A percentile compares a stretch with the other conserved stretches of the same genome.
Conservation (phyloP, 35 echinoderm and acorn worm genomes). For the Ophiothrix spiculata region DNA sequence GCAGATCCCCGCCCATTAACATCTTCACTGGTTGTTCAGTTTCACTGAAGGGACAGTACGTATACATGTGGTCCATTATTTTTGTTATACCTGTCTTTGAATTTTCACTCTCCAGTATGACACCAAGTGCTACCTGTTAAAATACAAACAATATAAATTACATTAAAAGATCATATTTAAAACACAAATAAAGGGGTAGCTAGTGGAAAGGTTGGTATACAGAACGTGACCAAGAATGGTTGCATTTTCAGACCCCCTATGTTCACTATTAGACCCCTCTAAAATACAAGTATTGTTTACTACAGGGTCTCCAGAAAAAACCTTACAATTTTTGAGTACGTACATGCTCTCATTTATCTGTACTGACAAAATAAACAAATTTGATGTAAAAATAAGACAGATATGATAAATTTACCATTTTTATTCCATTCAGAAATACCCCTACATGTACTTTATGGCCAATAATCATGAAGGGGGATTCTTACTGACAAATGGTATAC, state of each 20-base stretch:
- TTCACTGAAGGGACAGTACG: conserved; percentile 23
- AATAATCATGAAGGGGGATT: too few relatives aligned
- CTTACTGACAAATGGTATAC: too few relatives aligned
- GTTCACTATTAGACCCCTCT: too few relatives aligned
- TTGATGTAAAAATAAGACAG: too few relatives aligned
- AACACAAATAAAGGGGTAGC: background rate
- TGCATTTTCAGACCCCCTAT: background rate
- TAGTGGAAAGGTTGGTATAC: background rate
- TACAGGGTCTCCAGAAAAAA: too few relatives aligned
- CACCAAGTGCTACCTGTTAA: conserved; percentile 48
- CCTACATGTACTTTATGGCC: too few relatives aligned
- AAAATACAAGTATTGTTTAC: too few relatives aligned
- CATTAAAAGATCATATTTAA: background rate
- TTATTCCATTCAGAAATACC: too few relatives aligned
- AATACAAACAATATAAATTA: background rate
- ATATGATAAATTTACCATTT: too few relatives aligned
- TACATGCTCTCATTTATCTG: too few relatives aligned
- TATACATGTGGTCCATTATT: conserved; percentile 57
- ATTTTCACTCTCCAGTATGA: conserved; percentile 47
- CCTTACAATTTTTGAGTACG: too few relatives aligned
- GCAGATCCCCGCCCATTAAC: conserved; percentile 48
- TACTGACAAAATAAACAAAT: too few relatives aligned
- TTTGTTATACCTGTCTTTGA: conserved; percentile 48
- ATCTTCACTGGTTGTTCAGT: conserved; percentile 22
- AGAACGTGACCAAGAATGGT: background rate